phyloP scores from a whole-genome alignment of 35 echinoderm and acorn worm species.

The Diadema setosum region DNA sequence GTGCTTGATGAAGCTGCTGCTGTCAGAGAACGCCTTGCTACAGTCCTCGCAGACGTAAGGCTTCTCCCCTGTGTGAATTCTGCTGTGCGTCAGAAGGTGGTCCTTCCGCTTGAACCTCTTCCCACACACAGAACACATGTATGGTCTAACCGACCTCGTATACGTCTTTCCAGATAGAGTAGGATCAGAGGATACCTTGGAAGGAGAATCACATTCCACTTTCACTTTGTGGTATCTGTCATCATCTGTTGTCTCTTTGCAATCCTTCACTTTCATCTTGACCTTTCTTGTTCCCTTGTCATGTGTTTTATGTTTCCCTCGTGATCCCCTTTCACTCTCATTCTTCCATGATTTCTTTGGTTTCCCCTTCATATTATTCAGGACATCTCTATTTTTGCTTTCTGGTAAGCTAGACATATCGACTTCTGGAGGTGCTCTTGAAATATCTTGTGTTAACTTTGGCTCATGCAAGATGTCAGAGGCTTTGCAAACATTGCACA shows the following conservation, averaged over 20 bases:
- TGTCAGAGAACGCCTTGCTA: conserved; percentile 1
- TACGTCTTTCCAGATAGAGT: neutral
- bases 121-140: neutral
- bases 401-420: no score
- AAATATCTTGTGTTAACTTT: no score
- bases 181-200: neutral
- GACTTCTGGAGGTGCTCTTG: no score
- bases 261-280: no score
- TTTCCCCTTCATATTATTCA: no score
- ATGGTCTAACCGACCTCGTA: neutral
- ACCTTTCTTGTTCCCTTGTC: no score
- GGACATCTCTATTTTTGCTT: no score
- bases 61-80: conserved; percentile 21
- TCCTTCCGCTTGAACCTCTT: neutral
- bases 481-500: no score
- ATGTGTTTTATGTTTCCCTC: no score
- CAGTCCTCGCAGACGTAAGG: conserved; percentile 18
- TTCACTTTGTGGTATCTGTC: neutral
- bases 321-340: no score
- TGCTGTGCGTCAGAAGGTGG: neutral
- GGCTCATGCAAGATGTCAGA: no score
- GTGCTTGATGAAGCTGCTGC: neutral
- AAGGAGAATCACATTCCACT: neutral
- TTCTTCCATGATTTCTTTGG: no score
- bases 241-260: neutral